Evolutionary conservation across 2,888 invertebrate genomes (phyloP), one percentile per base, ranked within the genome.

Genomic region (Pachydiplax longipennis): DNA sequence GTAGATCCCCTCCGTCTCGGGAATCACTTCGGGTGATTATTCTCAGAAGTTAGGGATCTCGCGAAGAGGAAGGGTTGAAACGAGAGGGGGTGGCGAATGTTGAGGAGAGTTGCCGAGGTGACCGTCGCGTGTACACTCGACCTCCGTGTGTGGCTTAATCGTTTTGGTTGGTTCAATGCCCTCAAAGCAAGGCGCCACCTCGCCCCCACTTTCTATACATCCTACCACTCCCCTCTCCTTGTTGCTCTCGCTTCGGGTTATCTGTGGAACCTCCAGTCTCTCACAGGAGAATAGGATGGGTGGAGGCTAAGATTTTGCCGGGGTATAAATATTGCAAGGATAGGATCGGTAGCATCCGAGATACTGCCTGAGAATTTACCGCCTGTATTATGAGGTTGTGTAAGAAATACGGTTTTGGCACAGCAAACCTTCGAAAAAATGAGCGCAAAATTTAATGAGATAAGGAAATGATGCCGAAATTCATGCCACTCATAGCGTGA

Each of bases 91-190:
- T 61, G 61, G 61, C 18, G 61, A 22, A 25, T 65, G 31, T 65
- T 65, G 8, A 65, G 25, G 65, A 65, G 65, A 25, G 65, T 65
- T 65, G 65, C 22, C 31, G 87, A 58, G 61, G 58, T 61, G 87
- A 61, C 61, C 37, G 61, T 87, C 61, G 61, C 40, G 61, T 31
- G 22, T 40, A 53, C 61, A 22, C 61, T 37, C 58, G 61, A 53
- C 61, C 37, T 87, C 58, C 61, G 61, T 87, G 35, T 31, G 87
- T 83, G 61, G 87, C 87, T 87, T 87, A 87, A 87, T 87, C 61
- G 87, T 87, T 87, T 87, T 61, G 87, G 87, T 61, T 61, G 61
- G 87, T 87, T 87, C 87, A 87, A 61, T 61, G 87, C 87, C 87
- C 87, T 87, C 25, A 2, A 48, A 83, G 83, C 31, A 44, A 53